Percentiles rank a stretch among this genome's conserved stretches.
Conservation (phyloP, 2,113 vertebrate species). For the Chitala chitala region DNA sequence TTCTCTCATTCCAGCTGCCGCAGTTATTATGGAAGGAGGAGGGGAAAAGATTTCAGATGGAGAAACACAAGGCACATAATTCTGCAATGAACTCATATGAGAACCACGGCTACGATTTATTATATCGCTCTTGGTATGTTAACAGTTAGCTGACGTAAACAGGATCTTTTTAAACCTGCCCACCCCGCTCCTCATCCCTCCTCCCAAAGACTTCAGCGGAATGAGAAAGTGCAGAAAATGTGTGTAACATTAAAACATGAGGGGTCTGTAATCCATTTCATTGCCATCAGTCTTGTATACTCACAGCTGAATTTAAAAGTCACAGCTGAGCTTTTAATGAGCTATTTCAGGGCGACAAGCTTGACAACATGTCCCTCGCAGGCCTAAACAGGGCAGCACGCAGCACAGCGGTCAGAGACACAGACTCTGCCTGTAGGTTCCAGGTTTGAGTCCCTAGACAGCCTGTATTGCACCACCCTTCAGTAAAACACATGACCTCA, state of each 20-base stretch:
- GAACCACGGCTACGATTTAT: conserved; percentile 61
- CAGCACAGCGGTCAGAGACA: background rate
- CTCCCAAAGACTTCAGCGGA: background rate
- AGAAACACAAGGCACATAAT: conserved; percentile 70
- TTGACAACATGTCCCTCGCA: too few relatives aligned
- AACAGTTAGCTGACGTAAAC: conserved; percentile 61
- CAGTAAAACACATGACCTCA: background rate
- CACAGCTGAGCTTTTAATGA: background rate
- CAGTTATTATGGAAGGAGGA: background rate
- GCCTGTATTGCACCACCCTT: background rate
- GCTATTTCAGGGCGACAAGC: too few relatives aligned
- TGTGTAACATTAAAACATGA: background rate
- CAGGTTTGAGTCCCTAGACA: background rate
- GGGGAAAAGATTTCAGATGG: conserved; percentile 51
- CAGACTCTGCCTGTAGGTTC: background rate
- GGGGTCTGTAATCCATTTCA: background rate
- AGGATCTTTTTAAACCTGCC: conserved; percentile 31
- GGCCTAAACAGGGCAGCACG: too few relatives aligned
- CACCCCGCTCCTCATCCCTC: conserved; percentile 16
- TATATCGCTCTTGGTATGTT: conserved; percentile 59
- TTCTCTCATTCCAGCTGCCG: background rate
- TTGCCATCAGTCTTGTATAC: background rate
- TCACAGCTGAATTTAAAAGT: background rate
- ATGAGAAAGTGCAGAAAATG: background rate
- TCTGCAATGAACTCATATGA: conserved; percentile 67